Evolutionary conservation across 2,888 invertebrate species (phyloP).

Genomic region (Amaurobius ferox): DNA sequence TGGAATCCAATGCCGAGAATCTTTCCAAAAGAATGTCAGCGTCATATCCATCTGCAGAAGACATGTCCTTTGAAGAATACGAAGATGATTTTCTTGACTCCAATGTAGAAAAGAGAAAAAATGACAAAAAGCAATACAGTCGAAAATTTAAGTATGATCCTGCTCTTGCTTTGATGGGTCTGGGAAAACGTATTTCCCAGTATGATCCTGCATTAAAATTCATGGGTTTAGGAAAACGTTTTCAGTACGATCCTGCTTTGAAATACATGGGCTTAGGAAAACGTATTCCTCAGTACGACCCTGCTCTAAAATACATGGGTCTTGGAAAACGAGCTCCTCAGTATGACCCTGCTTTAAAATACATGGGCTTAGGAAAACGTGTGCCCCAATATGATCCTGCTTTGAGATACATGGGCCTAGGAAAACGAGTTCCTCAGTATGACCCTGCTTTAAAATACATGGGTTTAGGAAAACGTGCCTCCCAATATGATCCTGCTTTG

Average conservation of each 20-base stretch:
- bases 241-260: not conserved
- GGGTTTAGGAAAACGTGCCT: conserved; percentile 19
- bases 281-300: conserved; percentile 22
- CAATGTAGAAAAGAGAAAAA: conserved; percentile 3
- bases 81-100: too few relatives aligned
- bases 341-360: conserved; percentile 24
- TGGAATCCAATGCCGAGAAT: too few relatives aligned
- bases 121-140: conserved; percentile 21
- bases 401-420: conserved; percentile 27
- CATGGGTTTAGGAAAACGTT: not conserved
- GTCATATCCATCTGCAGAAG: too few relatives aligned
- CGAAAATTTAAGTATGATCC: conserved; percentile 55
- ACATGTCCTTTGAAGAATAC: too few relatives aligned
- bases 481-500: conserved; percentile 19
- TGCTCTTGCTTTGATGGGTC: conserved; percentile 50
- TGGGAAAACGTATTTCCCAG: conserved; percentile 36
- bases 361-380: conserved; percentile 21
- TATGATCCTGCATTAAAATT: conserved; percentile 19
- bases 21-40: too few relatives aligned
- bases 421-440: conserved; percentile 14
- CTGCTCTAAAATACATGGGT: conserved; percentile 41
- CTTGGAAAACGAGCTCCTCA: conserved; percentile 21
- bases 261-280: conserved; percentile 31
- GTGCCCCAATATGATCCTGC: conserved; percentile 23
- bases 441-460: conserved; percentile 60